Conservation (phyloP, 2,797 vertebrate genomes). For the Pseudotriccus pelzelni region DNA sequence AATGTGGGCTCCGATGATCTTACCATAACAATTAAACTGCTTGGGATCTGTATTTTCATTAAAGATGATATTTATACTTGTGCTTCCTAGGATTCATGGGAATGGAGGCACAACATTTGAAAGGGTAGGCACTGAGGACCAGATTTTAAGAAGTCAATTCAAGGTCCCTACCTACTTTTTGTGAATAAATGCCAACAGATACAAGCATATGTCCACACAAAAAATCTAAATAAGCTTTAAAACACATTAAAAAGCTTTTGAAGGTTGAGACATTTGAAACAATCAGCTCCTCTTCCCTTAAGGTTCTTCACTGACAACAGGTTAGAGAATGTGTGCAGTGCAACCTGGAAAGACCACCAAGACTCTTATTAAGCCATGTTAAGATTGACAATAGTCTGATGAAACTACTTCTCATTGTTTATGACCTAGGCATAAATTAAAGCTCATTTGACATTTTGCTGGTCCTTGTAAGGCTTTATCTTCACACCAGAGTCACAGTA, state of each 20-base stretch:
- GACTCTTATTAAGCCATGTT: background rate
- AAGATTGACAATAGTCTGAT: background rate
- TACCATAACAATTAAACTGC: conserved; percentile 21
- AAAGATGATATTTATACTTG: background rate
- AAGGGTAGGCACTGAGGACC: background rate
- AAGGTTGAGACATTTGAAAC: background rate
- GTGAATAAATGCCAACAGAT: background rate
- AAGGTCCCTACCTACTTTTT: background rate
- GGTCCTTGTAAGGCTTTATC: background rate
- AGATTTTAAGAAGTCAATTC: background rate
- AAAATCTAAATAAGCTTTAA: background rate
- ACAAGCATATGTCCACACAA: background rate
- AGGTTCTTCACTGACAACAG: background rate
- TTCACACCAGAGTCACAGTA: background rate
- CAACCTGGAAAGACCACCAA: background rate
- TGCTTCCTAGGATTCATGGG: background rate
- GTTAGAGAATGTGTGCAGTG: background rate
- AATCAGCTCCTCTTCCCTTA: background rate
- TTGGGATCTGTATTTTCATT: background rate
- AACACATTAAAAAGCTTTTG: background rate
- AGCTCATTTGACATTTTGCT: background rate
- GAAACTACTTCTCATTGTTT: background rate
- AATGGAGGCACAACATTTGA: background rate
- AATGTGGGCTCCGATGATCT: background rate
- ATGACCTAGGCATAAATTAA: background rate